Evolutionary conservation across 2,888 invertebrate species (phyloP).

Genomic region (Ecdyonurus torrentis): DNA sequence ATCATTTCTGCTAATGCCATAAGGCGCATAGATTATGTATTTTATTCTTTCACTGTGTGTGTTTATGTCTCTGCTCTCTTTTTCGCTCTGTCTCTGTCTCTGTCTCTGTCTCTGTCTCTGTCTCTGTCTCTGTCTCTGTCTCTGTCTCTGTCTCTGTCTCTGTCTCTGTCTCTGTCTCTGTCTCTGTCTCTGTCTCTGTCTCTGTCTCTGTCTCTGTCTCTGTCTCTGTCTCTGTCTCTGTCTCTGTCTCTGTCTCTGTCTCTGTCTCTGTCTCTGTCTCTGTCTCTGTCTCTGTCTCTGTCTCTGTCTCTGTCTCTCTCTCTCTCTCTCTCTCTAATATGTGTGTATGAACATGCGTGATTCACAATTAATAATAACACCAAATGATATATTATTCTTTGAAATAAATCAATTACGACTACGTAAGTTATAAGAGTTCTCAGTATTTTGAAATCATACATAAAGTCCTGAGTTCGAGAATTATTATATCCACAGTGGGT

Average conservation of each 20-base stretch:
- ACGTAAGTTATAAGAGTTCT: too few species aligned
- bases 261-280: not conserved
- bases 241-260: conserved; percentile 6
- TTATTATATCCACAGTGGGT: too few species aligned
- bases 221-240: conserved; percentile 4
- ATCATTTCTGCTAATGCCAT: too few species aligned
- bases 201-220: not conserved
- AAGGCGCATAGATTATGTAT: too few species aligned
- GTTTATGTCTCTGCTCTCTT: not conserved
- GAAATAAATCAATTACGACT: too few species aligned
- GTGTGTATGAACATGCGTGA: too few species aligned
- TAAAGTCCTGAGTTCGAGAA: too few species aligned
- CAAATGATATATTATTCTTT: too few species aligned
- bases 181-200: not conserved
- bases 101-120: not conserved
- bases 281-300: not conserved
- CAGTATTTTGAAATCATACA: too few species aligned
- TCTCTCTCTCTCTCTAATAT: too few species aligned
- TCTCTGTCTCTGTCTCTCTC: not conserved
- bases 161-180: not conserved
- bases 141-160: too few species aligned
- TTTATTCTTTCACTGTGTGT: not conserved
- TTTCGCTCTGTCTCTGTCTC: not conserved
- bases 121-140: not conserved
- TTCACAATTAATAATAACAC: too few species aligned